phyloP scores from a whole-genome alignment of 2,113 vertebrate species.

The Nicator chloris region DNA sequence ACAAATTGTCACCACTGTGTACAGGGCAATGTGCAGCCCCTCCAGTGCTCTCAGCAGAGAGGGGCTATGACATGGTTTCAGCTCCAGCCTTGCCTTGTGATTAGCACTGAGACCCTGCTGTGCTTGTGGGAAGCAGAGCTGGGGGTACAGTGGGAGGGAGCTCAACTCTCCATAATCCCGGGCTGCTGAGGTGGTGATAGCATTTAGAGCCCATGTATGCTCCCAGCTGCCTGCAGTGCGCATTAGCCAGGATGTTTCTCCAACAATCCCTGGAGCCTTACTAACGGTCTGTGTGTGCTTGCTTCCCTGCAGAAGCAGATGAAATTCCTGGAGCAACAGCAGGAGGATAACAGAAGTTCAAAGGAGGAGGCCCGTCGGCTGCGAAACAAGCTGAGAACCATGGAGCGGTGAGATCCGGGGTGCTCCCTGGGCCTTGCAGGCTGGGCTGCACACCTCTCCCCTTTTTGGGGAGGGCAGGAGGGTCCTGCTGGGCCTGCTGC shows the following conservation, averaged over 20 bases:
- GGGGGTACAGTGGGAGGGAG: background rate
- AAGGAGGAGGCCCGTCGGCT: conserved; percentile 86
- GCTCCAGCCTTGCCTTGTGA: fast-evolving
- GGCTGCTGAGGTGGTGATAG: conserved; percentile 8
- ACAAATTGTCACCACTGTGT: fast-evolving
- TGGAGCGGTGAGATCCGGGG: conserved; percentile 78
- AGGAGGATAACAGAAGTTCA: conserved; percentile 79
- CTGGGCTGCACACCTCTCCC: background rate
- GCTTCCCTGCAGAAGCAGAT: conserved; percentile 87
- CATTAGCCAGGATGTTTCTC: background rate
- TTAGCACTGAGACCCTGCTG: background rate
- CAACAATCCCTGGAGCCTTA: background rate
- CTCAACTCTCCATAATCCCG: background rate
- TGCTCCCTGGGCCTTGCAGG: background rate
- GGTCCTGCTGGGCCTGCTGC: background rate
- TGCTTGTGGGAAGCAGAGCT: background rate
- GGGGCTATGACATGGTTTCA: fast-evolving
- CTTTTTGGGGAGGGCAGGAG: background rate
- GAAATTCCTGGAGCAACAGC: conserved; percentile 88
- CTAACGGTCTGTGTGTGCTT: background rate
- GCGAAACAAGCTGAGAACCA: conserved; percentile 82
- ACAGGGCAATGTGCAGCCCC: background rate
- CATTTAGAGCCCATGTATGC: background rate
- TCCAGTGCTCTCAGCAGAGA: background rate
- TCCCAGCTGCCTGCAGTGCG: background rate